Percentiles rank a stretch among this genome's conserved stretches.
Conservation (phyloP, 2,113 vertebrate genomes). For the Brevimyrus niger region DNA sequence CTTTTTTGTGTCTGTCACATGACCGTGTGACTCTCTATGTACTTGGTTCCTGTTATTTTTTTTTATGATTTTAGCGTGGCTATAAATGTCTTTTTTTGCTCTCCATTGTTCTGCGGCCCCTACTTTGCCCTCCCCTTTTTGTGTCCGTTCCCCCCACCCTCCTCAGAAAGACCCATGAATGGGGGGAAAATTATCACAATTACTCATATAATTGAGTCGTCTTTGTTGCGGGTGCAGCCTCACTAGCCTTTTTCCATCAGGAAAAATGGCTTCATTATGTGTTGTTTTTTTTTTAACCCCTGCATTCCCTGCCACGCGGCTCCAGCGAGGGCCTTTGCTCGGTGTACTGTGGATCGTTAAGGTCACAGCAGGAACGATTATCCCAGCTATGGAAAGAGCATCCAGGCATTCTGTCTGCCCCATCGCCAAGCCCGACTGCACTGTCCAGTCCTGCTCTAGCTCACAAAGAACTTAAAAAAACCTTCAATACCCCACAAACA, state of each 20-base stretch:
- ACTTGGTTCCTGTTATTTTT: constrained; percentile 60
- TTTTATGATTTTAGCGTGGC: constrained; percentile 69
- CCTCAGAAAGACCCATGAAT: constrained; percentile 99
- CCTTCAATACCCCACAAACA: constrained; percentile 99
- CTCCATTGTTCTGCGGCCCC: constrained; percentile 84
- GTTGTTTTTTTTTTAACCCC: constrained; percentile 74
- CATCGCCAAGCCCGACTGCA: constrained; percentile 54
- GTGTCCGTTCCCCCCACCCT: constrained; percentile 77
- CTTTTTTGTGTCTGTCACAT: constrained; percentile 50
- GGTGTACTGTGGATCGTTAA: constrained; percentile 95
- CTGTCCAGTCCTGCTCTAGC: constrained; percentile 92
- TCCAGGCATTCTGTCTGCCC: constrained; percentile 89
- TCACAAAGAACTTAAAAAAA: constrained; percentile 99
- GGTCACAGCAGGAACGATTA: constrained; percentile 99
- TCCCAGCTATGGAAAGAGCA: constrained; percentile 99
- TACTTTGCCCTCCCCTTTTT: constrained; percentile 75
- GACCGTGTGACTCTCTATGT: constrained; percentile 51
- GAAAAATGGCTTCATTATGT: constrained; percentile 99
- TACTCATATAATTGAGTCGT: constrained; percentile 99
- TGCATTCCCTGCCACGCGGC: constrained; percentile 99
- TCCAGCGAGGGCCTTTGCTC: constrained; percentile 87
- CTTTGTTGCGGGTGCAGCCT: constrained; percentile 99
- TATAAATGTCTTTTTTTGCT: constrained; percentile 75
- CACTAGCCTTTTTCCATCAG: constrained; percentile 99
- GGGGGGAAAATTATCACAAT: constrained; percentile 99